Evolutionary conservation across 2,888 invertebrate species (phyloP), one percentile per base, ranked within the genome.

Genomic region (Pterostichus niger): DNA sequence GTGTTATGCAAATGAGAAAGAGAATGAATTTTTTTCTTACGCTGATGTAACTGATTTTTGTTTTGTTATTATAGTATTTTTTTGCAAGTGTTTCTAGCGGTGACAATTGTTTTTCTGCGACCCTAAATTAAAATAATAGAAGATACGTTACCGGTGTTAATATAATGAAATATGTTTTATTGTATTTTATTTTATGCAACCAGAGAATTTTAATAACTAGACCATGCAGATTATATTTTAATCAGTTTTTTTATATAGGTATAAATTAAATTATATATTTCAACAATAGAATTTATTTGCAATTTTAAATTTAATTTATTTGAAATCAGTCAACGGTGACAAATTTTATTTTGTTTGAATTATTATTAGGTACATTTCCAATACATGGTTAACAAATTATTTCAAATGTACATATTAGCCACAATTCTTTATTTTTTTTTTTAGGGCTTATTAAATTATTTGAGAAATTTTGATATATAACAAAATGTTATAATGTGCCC

Each of bases 21-120:
- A 64, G 52, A 52, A 52, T 64, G 44, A 33, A 15, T 78, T 78
- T 78, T 78, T 78, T 78, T 40, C 46, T 78, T 61, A 31, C 80
- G 52, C 33, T 59, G 68, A 81, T 81, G 81, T 71, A 81, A 81
- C 81, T 81, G 81, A 81, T 81, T 81, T 40, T 81, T 52, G 71
- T 15, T 71, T 81, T 81, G 79, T 61, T 61, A 79, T 71, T 40
- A 40, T 40, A 3, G 40, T 40, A 40, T 77, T 77, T 77, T n/a
- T 77, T 77, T 77, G 56, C 52, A 35, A 71, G 71, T 64, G 75
- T 59, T 77, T 54, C 54, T 71, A 71, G 40, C 44, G 77, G 77
- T 77, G 77, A 77, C 77, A 77, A 77, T 77, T 77, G 77, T 56
- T 77, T 77, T 77, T 77, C 40, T 13, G 15, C 17, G 68, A 71